Evolutionary conservation across 2,888 invertebrate species (phyloP).

Genomic region (Nudaria mundana): DNA sequence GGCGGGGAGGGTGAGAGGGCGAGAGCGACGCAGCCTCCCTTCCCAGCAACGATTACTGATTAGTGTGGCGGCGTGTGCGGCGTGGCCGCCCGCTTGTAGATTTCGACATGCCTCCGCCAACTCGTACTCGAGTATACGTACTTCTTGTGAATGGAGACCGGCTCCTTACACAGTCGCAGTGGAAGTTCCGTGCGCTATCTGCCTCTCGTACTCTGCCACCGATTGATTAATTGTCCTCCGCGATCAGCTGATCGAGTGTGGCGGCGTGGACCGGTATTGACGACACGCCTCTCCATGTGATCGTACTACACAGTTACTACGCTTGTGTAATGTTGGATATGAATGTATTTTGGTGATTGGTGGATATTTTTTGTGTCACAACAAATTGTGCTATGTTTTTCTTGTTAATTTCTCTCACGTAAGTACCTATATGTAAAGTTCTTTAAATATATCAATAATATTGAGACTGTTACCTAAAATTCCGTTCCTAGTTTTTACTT

Average conservation of each 20-base stretch:
- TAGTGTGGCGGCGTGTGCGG: slow-evolving; percentile 78
- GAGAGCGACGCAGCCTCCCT: slow-evolving; percentile 76
- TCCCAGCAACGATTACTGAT: slow-evolving; percentile 82
- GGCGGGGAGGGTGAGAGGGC: slow-evolving; percentile 36
- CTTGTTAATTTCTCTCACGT: slow-evolving; percentile 43
- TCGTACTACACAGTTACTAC: slow-evolving; percentile 60
- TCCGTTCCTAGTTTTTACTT: too few species aligned
- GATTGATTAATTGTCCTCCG: slow-evolving; percentile 32
- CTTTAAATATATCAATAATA: too few species aligned
- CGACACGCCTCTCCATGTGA: slow-evolving; percentile 65
- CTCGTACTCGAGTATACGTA: slow-evolving; percentile 28
- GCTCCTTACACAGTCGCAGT: slow-evolving; percentile 21
- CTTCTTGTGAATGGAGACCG: slow-evolving; percentile 33
- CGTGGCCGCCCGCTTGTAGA: slow-evolving; percentile 62
- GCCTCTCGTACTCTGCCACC: slow-evolving; percentile 15
- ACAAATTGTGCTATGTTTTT: slow-evolving; percentile 42
- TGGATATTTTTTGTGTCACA: slow-evolving; percentile 45
- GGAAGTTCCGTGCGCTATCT: slow-evolving; percentile 19
- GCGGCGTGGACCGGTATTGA: slow-evolving; percentile 45
- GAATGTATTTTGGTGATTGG: slow-evolving; percentile 63
- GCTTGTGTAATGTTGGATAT: slow-evolving; percentile 61
- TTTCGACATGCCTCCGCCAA: slow-evolving; percentile 60
- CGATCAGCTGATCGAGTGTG: slow-evolving; percentile 66
- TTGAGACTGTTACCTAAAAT: too few species aligned
- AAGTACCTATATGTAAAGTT: too few species aligned